phyloP scores from a whole-genome alignment of 2,797 vertebrate genomes.

The Rhadinocentrus ornatus region DNA sequence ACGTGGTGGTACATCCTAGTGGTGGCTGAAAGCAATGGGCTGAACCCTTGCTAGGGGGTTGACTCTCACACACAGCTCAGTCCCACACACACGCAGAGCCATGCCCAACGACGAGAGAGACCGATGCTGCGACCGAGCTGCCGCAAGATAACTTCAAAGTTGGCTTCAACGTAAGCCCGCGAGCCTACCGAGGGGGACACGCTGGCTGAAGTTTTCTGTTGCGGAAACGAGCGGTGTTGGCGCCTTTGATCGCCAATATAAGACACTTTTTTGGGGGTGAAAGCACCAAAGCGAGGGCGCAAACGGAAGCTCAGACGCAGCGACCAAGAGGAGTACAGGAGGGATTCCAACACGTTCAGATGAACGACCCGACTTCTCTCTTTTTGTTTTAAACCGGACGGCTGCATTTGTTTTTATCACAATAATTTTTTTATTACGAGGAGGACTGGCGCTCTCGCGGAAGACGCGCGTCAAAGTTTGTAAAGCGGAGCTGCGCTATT shows the following conservation, averaged over 20 bases:
- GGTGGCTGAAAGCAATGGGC: conserved; percentile 85
- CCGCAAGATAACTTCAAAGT: conserved; percentile 66
- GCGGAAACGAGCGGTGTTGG: conserved; percentile 10
- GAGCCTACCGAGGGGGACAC: conserved; percentile 30
- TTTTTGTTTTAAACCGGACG: conserved; percentile 21
- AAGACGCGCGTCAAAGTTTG: conserved; percentile 69
- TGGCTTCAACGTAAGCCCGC: conserved; percentile 48
- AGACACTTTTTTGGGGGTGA: conserved; percentile 57
- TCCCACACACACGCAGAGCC: conserved; percentile 58
- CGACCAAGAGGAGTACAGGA: conserved; percentile 48
- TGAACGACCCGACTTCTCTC: conserved; percentile 26
- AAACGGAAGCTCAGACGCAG: conserved; percentile 55
- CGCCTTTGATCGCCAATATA: conserved; percentile 30
- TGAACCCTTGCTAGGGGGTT: conserved; percentile 81
- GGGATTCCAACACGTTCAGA: conserved; percentile 41
- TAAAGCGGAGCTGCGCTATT: conserved; percentile 52
- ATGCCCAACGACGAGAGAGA: conserved; percentile 55
- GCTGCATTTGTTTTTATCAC: conserved; percentile 42
- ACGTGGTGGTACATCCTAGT: conserved; percentile 90
- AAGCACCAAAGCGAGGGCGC: conserved; percentile 67
- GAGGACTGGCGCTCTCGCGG: conserved; percentile 34
- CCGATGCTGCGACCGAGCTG: conserved; percentile 49
- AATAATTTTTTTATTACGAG: background rate
- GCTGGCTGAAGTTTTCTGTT: conserved; percentile 12
- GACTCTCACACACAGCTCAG: conserved; percentile 80